Conservation (phyloP, 2,888 invertebrate species). For the Calliscelio sp. region DNA sequence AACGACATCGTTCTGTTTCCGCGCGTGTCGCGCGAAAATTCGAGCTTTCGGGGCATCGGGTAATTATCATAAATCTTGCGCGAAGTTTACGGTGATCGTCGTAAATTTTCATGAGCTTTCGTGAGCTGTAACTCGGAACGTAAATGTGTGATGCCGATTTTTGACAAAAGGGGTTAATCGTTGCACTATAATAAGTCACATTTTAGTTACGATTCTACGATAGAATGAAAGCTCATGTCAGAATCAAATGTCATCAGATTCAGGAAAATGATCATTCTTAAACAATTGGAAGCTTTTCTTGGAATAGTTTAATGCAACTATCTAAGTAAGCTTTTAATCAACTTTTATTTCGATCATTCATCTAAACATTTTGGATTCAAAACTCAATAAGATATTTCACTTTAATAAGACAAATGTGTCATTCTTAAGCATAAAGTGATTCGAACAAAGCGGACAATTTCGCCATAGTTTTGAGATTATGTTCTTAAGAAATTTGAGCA, state of each 20-base stretch:
- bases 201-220: not conserved
- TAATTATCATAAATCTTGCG: constrained; percentile 1
- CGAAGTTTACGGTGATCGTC: constrained; percentile 7
- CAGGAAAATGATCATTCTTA: too few relatives aligned
- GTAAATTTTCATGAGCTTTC: constrained; percentile 20
- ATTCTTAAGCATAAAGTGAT: too few relatives aligned
- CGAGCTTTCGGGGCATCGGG: not conserved
- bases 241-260: too few relatives aligned
- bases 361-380: too few relatives aligned
- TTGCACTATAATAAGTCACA: not conserved
- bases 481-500: constrained; percentile 28
- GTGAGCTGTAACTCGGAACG: not conserved
- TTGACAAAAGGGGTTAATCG: not conserved
- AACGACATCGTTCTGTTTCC: constrained; percentile 29
- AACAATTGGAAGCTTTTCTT: too few relatives aligned
- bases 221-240: too few relatives aligned
- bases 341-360: too few relatives aligned
- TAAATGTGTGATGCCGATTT: not conserved
- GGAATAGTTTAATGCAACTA: too few relatives aligned
- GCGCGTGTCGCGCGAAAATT: constrained; percentile 8
- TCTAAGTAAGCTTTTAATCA: too few relatives aligned
- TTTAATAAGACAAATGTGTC: too few relatives aligned
- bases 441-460: constrained; percentile 44
- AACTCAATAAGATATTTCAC: too few relatives aligned
- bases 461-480: constrained; percentile 22